These are phyloP conservation scores for Drusus annulatus DNA, from an alignment of 1,140 invertebrate species.

Conservation along the genomic window DNA sequence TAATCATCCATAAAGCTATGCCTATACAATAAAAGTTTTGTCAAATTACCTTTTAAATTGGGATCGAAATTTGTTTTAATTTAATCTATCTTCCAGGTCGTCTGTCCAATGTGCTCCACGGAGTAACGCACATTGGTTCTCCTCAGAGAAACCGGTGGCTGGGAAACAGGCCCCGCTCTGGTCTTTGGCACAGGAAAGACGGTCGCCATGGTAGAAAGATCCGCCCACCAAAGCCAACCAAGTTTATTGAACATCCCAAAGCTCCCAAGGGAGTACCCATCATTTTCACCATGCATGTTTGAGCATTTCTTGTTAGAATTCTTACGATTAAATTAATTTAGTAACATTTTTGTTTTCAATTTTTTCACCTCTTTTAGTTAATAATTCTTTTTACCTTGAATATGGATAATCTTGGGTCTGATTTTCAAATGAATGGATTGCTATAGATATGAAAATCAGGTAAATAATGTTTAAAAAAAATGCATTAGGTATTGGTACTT, in stretches of 20 bases:
- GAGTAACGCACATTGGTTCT: slow-evolving; percentile 84
- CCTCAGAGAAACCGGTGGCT: slow-evolving; percentile 86
- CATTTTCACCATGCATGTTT: slow-evolving; percentile 20
- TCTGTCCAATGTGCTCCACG: slow-evolving; percentile 87
- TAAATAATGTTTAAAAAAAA: too few relatives aligned
- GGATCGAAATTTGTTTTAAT: too few relatives aligned
- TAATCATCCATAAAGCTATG: too few relatives aligned
- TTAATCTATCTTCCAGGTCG: slow-evolving; percentile 72
- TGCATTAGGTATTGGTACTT: too few relatives aligned
- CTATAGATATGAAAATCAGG: too few relatives aligned
- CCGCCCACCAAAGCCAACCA: slow-evolving; percentile 69
- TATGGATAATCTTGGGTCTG: too few relatives aligned
- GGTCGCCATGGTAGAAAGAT: slow-evolving; percentile 93
- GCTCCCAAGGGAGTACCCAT: neutral
- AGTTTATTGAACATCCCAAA: slow-evolving; percentile 60
- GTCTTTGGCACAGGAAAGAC: slow-evolving; percentile 93
- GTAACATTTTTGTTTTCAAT: neutral
- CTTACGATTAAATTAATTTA: slow-evolving; percentile 15
- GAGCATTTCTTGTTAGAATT: neutral
- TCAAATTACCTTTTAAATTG: too few relatives aligned
- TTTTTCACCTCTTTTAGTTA: neutral
- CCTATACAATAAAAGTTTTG: too few relatives aligned
- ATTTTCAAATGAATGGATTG: too few relatives aligned
- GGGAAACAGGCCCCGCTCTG: slow-evolving; percentile 91
- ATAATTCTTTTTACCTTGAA: too few relatives aligned